These are phyloP conservation scores for Scleropages formosus DNA, from an alignment of 2,797 vertebrate genomes.

Conservation along the genomic window DNA sequence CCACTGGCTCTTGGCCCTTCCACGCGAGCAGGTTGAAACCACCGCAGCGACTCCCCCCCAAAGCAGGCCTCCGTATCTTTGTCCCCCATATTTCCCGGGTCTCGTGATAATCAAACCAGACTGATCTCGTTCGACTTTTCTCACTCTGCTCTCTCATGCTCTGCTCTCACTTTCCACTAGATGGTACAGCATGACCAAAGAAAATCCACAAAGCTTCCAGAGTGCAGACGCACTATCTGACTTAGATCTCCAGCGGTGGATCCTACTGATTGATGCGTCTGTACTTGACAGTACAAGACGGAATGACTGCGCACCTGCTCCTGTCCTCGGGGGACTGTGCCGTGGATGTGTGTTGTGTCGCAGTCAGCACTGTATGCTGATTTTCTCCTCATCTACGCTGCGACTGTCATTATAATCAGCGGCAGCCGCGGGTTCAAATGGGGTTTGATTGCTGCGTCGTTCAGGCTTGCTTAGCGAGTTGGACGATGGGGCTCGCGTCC, in stretches of 20 bases:
- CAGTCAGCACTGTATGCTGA: neutral
- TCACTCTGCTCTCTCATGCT: constrained; percentile 40
- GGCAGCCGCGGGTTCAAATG: too few species aligned
- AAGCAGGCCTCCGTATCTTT: neutral
- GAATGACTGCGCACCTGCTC: neutral
- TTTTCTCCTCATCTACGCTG: neutral
- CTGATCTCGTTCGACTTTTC: neutral
- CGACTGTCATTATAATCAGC: neutral
- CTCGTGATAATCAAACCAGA: neutral
- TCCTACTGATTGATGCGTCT: too few species aligned
- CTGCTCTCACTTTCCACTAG: constrained; percentile 65
- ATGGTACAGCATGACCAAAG: constrained; percentile 65
- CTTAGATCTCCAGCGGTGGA: neutral
- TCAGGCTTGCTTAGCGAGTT: neutral
- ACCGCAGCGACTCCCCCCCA: neutral
- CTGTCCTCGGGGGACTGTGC: neutral
- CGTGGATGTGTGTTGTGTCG: neutral
- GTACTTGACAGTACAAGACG: neutral
- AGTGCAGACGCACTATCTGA: neutral
- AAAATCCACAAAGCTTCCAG: constrained; percentile 24
- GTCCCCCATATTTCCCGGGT: too few species aligned
- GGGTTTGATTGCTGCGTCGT: too few species aligned
- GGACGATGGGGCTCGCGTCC: neutral
- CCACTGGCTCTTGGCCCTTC: neutral
- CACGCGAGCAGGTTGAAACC: neutral